Evolutionary conservation across 2,113 vertebrate species (phyloP).

Genomic region (Eolophus roseicapilla): DNA sequence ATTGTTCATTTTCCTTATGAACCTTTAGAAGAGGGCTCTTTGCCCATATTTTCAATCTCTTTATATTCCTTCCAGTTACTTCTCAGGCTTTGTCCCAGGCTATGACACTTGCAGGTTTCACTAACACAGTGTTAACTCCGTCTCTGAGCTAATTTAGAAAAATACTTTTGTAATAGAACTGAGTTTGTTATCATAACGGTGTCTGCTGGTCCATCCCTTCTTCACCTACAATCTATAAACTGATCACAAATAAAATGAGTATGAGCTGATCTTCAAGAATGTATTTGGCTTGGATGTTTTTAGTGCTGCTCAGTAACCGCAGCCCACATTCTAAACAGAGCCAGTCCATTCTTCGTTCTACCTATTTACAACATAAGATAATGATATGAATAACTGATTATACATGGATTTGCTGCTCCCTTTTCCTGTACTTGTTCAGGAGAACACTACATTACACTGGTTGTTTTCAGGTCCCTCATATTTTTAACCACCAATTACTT

Average conservation of each 20-base stretch:
- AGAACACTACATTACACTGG: neutral
- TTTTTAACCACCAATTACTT: neutral
- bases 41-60: neutral
- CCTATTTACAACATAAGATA: neutral
- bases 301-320: rapidly evolving
- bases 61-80: neutral
- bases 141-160: neutral
- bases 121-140: neutral
- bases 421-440: neutral
- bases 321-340: neutral
- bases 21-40: neutral
- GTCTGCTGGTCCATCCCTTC: neutral
- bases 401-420: neutral
- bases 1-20: neutral
- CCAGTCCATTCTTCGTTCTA: neutral
- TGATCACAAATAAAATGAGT: neutral
- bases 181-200: neutral
- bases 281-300: neutral
- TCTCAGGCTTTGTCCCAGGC: neutral
- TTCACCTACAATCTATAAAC: neutral
- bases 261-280: neutral
- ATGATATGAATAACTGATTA: neutral
- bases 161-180: neutral
- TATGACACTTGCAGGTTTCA: neutral
- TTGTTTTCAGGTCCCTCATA: neutral